Base-by-base conservation (phyloP, 2,797 vertebrate species). In the Harpagifer antarcticus region DNA sequence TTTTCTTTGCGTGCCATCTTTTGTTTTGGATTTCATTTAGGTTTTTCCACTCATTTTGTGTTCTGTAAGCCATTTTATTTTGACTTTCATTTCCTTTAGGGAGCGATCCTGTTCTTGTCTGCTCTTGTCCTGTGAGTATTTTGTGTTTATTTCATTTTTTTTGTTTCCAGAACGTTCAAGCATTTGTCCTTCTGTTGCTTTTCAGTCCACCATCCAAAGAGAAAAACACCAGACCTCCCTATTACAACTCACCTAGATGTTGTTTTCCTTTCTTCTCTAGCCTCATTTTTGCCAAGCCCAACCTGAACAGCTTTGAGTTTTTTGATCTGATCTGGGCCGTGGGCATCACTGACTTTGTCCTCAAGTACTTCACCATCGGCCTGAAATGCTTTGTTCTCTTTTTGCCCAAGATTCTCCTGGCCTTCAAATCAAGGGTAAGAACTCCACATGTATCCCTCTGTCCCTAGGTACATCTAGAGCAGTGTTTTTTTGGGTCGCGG, bases 311-410 rank as follows among this genome's bases (percentile, higher is more conserved):
- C 3, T 95, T 97, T 83, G 97, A 99, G 89, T 99, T 99, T 94
- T 99, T 99, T 0, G 95, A 98, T 83, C 94, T 99, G 80, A 96
- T 99, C 90, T 99, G 97, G 98, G 96, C 96, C 0, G 97, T 99
- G 84, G 98, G 98, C 45, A 98, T 99, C 5, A 96, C 96, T 0
- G 98, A 99, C 92, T 99, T 99, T 31, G 94, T 99, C 20, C 95
- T 99, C 11, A 99, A 99, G 87, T 99, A 96, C 69, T 93, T 97
- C 90, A 99, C 98, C 83, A 97, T 99, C 0, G 93, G 95, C 17
- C 83, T 99, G 88, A 99, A 99, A 87, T 98, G 98, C 88, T 92
- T 98, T 1, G 6, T 99, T 0, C 95, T 99, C 62, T 96, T 97
- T 70, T 92, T 99, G 79, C 98, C 98, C 12, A 97, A 96, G 91